A percentile compares a stretch with the other conserved stretches of the same genome.
These are phyloP conservation scores for Marronus borbonicus DNA, from an alignment of 2,888 invertebrate genomes.

Conservation along the genomic window DNA sequence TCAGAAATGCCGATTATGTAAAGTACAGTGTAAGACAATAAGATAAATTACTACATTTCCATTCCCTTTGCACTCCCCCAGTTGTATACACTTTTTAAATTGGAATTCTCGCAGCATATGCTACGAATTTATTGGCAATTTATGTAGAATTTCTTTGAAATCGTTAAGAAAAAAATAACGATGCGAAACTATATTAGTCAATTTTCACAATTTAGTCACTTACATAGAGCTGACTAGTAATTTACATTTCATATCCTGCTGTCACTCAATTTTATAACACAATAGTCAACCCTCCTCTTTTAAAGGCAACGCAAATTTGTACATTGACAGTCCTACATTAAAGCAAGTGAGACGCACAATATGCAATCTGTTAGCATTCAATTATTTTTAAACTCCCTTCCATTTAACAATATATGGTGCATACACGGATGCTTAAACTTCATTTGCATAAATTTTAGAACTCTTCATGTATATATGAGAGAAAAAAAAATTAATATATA, in stretches of 20 bases:
- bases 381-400: constrained; percentile 59
- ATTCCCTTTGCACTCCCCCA: constrained; percentile 27
- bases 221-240: constrained; percentile 56
- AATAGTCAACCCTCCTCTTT: constrained; percentile 58
- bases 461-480: too few species aligned
- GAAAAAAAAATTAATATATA: too few species aligned
- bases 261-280: constrained; percentile 63
- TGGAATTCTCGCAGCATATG: constrained; percentile 24
- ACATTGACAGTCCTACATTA: constrained; percentile 60
- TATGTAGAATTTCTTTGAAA: background rate
- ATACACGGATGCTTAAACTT: background rate
- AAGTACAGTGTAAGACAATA: constrained; percentile 43
- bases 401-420: constrained; percentile 25
- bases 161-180: background rate
- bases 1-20: constrained; percentile 47
- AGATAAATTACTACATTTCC: constrained; percentile 40
- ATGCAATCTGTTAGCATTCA: constrained; percentile 69
- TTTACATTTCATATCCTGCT: constrained; percentile 66
- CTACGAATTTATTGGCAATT: constrained; percentile 23
- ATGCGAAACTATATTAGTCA: constrained; percentile 36
- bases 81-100: constrained; percentile 30
- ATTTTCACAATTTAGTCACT: constrained; percentile 49
- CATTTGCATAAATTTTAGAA: constrained; percentile 9
- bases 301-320: constrained; percentile 51
- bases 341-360: constrained; percentile 65